phyloP scores from a whole-genome alignment of 2,113 vertebrate species.

The Antechinus stuartii region DNA sequence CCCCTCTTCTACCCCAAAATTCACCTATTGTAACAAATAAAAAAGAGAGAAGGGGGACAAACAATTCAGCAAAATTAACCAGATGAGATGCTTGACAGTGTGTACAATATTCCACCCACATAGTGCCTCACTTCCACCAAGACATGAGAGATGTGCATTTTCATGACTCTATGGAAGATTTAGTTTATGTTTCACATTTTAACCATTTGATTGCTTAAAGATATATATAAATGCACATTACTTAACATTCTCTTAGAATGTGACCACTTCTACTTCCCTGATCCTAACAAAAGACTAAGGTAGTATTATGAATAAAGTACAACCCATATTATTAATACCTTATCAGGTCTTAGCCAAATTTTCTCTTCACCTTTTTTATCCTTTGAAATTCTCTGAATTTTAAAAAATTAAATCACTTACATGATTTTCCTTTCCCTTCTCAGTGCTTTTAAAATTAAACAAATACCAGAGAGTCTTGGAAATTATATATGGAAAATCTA shows the following conservation, averaged over 20 bases:
- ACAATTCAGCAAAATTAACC: neutral
- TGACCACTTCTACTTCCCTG: neutral
- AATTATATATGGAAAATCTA: neutral
- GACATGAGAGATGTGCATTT: neutral
- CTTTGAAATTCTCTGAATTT: conserved; percentile 26
- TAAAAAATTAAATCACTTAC: neutral
- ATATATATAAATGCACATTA: neutral
- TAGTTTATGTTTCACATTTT: neutral
- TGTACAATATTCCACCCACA: neutral
- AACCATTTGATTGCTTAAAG: neutral
- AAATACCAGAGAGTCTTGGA: neutral
- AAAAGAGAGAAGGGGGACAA: neutral
- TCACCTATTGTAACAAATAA: neutral
- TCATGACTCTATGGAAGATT: neutral
- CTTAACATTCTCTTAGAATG: neutral
- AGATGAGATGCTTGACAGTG: neutral
- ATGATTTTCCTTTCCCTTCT: neutral
- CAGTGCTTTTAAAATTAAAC: neutral
- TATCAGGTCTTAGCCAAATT: neutral
- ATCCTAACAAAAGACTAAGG: neutral
- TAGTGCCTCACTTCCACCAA: neutral
- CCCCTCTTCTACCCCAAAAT: neutral
- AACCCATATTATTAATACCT: neutral
- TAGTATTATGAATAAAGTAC: conserved; percentile 9
- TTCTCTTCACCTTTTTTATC: conserved; percentile 32